Percentiles rank a stretch among this genome's conserved stretches.
phyloP scores from a whole-genome alignment of 2,113 vertebrate species.

The Forbesichthys papilliferus region DNA sequence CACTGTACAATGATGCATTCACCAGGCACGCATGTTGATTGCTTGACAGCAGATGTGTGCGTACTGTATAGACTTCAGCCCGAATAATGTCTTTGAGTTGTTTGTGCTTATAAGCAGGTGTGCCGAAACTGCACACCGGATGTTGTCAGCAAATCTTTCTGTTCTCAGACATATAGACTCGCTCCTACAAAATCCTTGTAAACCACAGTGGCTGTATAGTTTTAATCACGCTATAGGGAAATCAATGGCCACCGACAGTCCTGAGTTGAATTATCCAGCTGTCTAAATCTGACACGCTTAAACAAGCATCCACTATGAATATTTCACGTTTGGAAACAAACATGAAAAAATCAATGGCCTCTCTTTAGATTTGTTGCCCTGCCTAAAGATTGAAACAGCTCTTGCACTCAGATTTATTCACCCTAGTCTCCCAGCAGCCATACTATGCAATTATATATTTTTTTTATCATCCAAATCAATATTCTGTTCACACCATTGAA shows the following conservation, averaged over 20 bases:
- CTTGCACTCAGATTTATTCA: slow-evolving; percentile 20
- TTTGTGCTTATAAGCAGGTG: too few relatives aligned
- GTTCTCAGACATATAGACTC: background rate
- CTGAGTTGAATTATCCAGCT: slow-evolving; percentile 55
- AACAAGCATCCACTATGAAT: slow-evolving; percentile 55
- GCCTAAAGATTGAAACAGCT: slow-evolving; percentile 23
- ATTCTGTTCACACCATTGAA: slow-evolving; percentile 44
- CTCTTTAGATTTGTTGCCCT: slow-evolving; percentile 39
- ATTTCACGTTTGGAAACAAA: slow-evolving; percentile 52
- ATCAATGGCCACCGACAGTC: slow-evolving; percentile 52
- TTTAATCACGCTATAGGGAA: slow-evolving; percentile 37
- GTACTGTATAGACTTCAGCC: too few relatives aligned
- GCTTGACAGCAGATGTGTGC: too few relatives aligned
- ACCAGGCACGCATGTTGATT: background rate
- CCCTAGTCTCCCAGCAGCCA: background rate
- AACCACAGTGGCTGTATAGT: slow-evolving; percentile 37
- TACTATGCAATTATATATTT: slow-evolving; percentile 54
- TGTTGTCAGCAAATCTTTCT: background rate
- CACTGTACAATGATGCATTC: background rate
- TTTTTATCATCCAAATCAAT: slow-evolving; percentile 56
- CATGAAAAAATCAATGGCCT: slow-evolving; percentile 50
- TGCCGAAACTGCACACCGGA: too few relatives aligned
- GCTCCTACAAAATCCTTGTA: background rate
- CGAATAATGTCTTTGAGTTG: too few relatives aligned
- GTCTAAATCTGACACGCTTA: slow-evolving; percentile 50